Evolutionary conservation across 2,797 vertebrate genomes (phyloP).

Genomic region (Mormyrops boulengeri): DNA sequence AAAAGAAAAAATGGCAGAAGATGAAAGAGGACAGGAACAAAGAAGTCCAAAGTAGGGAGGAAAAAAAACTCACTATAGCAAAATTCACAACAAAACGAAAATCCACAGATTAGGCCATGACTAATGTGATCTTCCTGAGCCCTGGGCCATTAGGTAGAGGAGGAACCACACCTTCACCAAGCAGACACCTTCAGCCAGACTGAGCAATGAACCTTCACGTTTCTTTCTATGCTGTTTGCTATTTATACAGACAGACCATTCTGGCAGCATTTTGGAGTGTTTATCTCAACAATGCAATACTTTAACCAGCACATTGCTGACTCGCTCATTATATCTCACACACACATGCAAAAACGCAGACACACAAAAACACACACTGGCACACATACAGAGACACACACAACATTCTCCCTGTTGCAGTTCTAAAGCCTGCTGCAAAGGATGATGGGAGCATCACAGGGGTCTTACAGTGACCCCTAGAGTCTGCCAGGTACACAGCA

Average conservation of each 20-base stretch:
- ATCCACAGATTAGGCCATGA: background rate
- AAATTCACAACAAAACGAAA: background rate
- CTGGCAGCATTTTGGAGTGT: background rate
- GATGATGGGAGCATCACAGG: constrained; percentile 23
- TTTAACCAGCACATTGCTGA: background rate
- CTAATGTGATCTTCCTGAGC: constrained; percentile 3
- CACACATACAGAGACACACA: background rate
- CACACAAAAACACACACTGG: background rate
- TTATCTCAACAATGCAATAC: background rate
- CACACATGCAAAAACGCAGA: constrained; percentile 13
- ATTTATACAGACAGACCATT: background rate
- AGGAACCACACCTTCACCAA: background rate
- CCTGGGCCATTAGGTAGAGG: background rate
- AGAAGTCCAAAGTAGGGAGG: background rate
- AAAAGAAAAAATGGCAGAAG: background rate
- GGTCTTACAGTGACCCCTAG: background rate
- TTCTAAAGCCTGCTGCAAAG: background rate
- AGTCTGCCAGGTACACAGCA: background rate
- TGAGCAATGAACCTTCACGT: background rate
- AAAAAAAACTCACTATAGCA: background rate
- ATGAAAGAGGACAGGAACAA: background rate
- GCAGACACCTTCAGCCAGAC: background rate
- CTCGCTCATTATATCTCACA: background rate
- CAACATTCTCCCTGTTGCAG: background rate
- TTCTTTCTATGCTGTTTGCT: background rate